phyloP scores from a whole-genome alignment of 2,888 invertebrate genomes.

The Baronia brevicornis region DNA sequence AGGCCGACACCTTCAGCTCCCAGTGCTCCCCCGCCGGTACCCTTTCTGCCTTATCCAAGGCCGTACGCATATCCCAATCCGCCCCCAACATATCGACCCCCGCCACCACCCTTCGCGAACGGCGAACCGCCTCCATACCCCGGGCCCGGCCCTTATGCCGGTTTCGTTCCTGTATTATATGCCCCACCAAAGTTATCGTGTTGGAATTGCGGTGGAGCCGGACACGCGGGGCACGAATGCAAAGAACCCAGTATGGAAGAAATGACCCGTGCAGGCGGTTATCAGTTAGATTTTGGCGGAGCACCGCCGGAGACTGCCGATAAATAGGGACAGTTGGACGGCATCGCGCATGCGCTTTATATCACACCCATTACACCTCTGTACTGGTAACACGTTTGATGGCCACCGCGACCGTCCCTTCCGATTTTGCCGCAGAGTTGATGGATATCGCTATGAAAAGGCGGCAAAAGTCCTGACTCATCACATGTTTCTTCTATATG shows the following conservation, averaged over 20 bases:
- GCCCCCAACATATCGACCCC: slow-evolving; percentile 57
- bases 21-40: slow-evolving; percentile 31
- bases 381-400: slow-evolving; percentile 3
- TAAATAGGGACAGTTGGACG: slow-evolving; percentile 38
- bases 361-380: slow-evolving; percentile 7
- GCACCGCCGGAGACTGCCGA: slow-evolving; percentile 56
- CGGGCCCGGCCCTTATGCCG: slow-evolving; percentile 58
- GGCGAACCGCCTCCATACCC: slow-evolving; percentile 64
- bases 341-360: slow-evolving; percentile 18
- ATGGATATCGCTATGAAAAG: too few relatives aligned
- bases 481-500: too few relatives aligned
- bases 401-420: too few relatives aligned
- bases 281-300: slow-evolving; percentile 79
- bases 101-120: slow-evolving; percentile 63
- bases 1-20: slow-evolving; percentile 37
- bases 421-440: background rate
- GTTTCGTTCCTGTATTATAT: slow-evolving; percentile 70
- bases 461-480: too few relatives aligned
- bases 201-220: slow-evolving; percentile 93
- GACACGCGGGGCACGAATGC: slow-evolving; percentile 90
- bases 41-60: slow-evolving; percentile 53
- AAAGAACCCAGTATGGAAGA: slow-evolving; percentile 95
- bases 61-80: slow-evolving; percentile 58
- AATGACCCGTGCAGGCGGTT: slow-evolving; percentile 84
- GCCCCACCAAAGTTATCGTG: slow-evolving; percentile 83